A percentile compares a stretch with the other conserved stretches of the same genome.
Conservation (phyloP, 2,113 vertebrate genomes). For the Ophthalmolycus amberensis region DNA sequence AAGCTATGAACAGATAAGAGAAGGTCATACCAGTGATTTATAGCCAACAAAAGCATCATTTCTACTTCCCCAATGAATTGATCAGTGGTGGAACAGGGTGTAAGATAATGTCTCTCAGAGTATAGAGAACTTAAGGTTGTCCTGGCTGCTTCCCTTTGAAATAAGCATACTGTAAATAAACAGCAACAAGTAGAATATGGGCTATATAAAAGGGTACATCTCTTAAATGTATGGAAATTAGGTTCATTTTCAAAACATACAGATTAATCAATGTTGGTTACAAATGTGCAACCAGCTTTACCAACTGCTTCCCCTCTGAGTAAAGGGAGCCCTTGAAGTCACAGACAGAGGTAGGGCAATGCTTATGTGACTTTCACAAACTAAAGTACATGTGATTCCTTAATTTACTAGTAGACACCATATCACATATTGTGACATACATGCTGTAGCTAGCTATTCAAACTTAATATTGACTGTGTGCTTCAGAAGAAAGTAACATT, state of each 20-base stretch:
- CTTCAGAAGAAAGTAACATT: not conserved
- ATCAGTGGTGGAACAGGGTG: not conserved
- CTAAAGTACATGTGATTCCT: not conserved
- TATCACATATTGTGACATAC: not conserved
- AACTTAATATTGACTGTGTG: not conserved
- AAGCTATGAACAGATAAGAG: not conserved
- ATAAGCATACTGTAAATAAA: not conserved
- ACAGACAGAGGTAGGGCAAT: not conserved
- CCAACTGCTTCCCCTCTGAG: not conserved
- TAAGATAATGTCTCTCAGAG: conserved; percentile 9
- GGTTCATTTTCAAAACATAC: not conserved
- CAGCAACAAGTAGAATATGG: not conserved
- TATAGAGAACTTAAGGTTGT: conserved; percentile 26
- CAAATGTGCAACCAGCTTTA: conserved; percentile 3
- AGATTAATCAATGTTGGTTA: not conserved
- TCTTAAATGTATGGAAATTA: not conserved
- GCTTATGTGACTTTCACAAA: not conserved
- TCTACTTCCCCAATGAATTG: conserved; percentile 13
- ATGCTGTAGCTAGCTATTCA: not conserved
- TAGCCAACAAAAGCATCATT: not conserved
- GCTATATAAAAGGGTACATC: not conserved
- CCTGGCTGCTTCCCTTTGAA: not conserved
- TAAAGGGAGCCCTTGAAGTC: not conserved
- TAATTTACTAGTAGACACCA: not conserved
- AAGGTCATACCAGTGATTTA: not conserved